Conservation (phyloP, 2,888 invertebrate species). For the Dastarcus helophoroides region DNA sequence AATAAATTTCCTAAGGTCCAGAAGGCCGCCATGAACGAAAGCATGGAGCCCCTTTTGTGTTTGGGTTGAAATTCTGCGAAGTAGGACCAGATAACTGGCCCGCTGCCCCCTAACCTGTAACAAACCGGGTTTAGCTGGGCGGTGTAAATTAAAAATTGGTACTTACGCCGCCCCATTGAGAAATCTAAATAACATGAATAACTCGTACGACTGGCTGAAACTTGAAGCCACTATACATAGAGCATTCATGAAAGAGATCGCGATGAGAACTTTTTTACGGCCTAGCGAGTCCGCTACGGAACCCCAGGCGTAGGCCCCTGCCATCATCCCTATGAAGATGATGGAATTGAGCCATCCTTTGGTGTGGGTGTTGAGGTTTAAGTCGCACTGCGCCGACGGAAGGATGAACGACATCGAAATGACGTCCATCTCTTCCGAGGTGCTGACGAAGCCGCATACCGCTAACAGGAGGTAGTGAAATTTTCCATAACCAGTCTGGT, state of each 20-base stretch:
- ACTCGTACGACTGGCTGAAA: slow-evolving; percentile 76
- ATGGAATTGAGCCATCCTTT: slow-evolving; percentile 66
- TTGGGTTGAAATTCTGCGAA: slow-evolving; percentile 92
- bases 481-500: slow-evolving; percentile 76
- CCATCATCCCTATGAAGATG: slow-evolving; percentile 74
- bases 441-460: slow-evolving; percentile 88
- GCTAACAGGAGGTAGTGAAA: slow-evolving; percentile 83
- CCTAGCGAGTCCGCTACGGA: slow-evolving; percentile 82
- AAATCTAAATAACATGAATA: slow-evolving; percentile 84
- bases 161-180: slow-evolving; percentile 91
- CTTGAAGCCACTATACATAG: slow-evolving; percentile 83
- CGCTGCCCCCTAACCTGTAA: slow-evolving; percentile 71
- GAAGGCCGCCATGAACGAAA: slow-evolving; percentile 89
- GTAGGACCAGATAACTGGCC: slow-evolving; percentile 92
- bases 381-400: slow-evolving; percentile 87
- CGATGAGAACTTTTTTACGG: slow-evolving; percentile 76
- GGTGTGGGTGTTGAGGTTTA: slow-evolving; percentile 71
- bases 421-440: slow-evolving; percentile 93
- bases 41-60: slow-evolving; percentile 79
- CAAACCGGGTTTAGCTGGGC: not conserved
- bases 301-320: slow-evolving; percentile 88
- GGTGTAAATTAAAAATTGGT: slow-evolving; percentile 5
- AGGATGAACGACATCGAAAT: slow-evolving; percentile 91
- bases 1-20: slow-evolving; percentile 91
- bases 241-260: slow-evolving; percentile 82